Conservation (phyloP, 2,797 vertebrate species). For the Coregonus sp. region DNA sequence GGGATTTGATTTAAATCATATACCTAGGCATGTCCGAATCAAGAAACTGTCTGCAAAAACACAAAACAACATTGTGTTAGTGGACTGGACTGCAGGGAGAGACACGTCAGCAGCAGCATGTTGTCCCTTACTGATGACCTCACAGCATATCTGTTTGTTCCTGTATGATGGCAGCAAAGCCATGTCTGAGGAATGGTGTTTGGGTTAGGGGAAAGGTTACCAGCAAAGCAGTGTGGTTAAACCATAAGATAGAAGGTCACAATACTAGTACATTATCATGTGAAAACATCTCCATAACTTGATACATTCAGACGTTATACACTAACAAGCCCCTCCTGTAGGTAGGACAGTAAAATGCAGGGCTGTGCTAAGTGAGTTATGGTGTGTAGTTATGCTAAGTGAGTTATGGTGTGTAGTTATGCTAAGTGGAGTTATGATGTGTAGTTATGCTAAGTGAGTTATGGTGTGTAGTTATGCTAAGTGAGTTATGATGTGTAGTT, state of each 20-base stretch:
- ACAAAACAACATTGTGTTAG: conserved; percentile 95
- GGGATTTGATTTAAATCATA: conserved; percentile 79
- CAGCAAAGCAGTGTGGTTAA: conserved; percentile 53
- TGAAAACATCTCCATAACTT: not conserved
- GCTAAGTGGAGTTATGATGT: not conserved
- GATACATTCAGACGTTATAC: not conserved
- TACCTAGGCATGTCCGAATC: conserved; percentile 99
- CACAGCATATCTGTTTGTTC: conserved; percentile 30
- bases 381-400: not conserved
- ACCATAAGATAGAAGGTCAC: conserved; percentile 40
- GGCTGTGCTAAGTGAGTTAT: not conserved
- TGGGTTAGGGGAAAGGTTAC: conserved; percentile 7
- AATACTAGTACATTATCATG: not conserved
- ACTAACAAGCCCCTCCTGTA: not conserved
- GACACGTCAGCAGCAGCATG: conserved; percentile 61
- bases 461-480: not conserved
- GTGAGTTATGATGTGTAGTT: not conserved
- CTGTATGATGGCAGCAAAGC: conserved; percentile 30
- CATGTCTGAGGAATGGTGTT: conserved; percentile 32
- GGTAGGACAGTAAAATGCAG: too few species aligned
- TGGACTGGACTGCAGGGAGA: conserved; percentile 79
- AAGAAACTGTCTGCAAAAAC: conserved; percentile 99
- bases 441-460: not conserved
- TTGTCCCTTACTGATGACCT: conserved; percentile 49
- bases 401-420: not conserved